phyloP scores from a whole-genome alignment of 2,113 vertebrate genomes.

The Hippopotamus amphibius region DNA sequence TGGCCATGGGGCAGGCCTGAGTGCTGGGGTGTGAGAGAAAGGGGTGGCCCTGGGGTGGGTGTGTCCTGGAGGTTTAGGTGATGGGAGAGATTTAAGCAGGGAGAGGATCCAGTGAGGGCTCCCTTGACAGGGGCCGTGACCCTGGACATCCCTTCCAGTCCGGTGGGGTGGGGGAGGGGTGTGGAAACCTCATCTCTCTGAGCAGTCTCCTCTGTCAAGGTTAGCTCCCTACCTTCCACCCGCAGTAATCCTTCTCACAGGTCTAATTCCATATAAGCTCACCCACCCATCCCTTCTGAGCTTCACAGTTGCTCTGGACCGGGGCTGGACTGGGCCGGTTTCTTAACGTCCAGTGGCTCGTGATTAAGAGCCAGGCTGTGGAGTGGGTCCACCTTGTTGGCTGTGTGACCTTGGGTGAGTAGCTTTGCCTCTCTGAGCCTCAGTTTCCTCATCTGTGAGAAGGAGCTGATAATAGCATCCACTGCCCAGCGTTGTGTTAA shows the following conservation, averaged over 20 bases:
- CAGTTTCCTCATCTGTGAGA: background rate
- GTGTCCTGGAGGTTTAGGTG: background rate
- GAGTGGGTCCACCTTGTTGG: background rate
- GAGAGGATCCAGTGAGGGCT: background rate
- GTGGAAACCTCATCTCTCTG: background rate
- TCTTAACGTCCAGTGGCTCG: background rate
- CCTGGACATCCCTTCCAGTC: background rate
- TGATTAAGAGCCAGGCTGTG: background rate
- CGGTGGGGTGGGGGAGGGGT: background rate
- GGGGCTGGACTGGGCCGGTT: background rate
- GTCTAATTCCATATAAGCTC: constrained; percentile 48
- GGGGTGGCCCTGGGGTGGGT: background rate
- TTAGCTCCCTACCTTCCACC: background rate
- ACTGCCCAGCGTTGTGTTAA: background rate
- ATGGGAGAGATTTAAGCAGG: background rate
- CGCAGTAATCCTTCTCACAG: constrained; percentile 1
- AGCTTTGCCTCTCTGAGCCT: background rate
- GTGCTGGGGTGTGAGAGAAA: background rate
- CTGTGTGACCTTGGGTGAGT: constrained; percentile 28
- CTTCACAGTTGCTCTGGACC: background rate
- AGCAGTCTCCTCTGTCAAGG: constrained; percentile 38
- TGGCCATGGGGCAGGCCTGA: background rate
- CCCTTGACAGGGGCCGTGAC: background rate
- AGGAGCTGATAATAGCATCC: no score
- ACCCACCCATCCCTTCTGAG: background rate